Conservation (phyloP, 1,140 invertebrate species). For the Xylocopa sonorina region DNA sequence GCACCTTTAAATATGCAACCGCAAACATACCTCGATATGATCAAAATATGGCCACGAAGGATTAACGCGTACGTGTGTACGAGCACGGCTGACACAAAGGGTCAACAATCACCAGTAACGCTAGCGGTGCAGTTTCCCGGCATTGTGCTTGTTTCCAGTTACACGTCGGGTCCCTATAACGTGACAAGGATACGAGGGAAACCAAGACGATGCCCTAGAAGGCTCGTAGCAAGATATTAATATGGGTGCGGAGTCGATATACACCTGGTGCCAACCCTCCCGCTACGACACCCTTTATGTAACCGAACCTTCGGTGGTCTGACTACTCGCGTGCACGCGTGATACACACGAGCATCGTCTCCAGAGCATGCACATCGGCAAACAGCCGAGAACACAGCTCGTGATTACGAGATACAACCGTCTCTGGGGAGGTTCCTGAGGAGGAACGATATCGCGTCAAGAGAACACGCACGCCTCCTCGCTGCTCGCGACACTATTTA, state of each 20-base stretch:
- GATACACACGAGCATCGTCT: neutral
- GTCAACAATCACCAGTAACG: neutral
- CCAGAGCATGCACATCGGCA: neutral
- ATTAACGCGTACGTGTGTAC: too few species aligned
- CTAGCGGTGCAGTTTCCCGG: too few species aligned
- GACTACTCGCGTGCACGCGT: conserved; percentile 12
- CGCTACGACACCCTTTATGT: conserved; percentile 53
- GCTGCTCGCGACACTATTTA: neutral
- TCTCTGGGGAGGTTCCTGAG: conserved; percentile 34
- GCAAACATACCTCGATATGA: too few species aligned
- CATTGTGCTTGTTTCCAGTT: conserved; percentile 17
- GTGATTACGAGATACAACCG: conserved; percentile 48
- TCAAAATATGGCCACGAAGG: too few species aligned
- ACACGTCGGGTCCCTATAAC: conserved; percentile 17
- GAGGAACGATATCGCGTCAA: conserved; percentile 33
- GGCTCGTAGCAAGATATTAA: conserved; percentile 57
- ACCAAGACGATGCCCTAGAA: conserved; percentile 37
- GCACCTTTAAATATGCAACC: too few species aligned
- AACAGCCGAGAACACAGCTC: neutral
- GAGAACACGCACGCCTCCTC: neutral
- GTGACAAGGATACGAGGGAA: conserved; percentile 26
- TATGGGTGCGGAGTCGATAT: conserved; percentile 62
- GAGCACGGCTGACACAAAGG: too few species aligned
- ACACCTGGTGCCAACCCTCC: conserved; percentile 56
- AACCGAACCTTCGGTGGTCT: conserved; percentile 39